Conservation (phyloP, 1,140 invertebrate species). For the Aradophagus sp. region DNA sequence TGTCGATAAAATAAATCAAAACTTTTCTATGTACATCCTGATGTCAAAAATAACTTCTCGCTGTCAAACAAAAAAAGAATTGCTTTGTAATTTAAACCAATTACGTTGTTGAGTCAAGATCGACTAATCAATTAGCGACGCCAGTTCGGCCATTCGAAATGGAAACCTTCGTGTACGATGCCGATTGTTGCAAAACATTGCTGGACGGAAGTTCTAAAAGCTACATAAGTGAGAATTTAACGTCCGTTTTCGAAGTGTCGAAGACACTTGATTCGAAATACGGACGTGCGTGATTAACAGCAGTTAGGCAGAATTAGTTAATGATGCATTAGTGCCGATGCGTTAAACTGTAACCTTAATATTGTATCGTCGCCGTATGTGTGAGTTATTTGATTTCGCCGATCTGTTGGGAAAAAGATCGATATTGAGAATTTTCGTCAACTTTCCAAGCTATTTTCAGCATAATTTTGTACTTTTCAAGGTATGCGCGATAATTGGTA, state of each 20-base stretch:
- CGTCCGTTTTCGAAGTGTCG: conserved; percentile 52
- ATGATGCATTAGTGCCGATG: conserved; percentile 54
- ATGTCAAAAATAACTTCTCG: too few relatives aligned
- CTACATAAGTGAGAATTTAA: conserved; percentile 44
- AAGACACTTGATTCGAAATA: conserved; percentile 45
- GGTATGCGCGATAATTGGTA: too few relatives aligned
- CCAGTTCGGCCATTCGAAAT: conserved; percentile 16
- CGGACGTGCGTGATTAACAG: conserved; percentile 62
- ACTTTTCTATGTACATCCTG: too few relatives aligned
- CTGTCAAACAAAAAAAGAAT: too few relatives aligned
- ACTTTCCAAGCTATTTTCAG: too few relatives aligned
- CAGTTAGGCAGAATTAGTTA: conserved; percentile 60
- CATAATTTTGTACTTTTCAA: too few relatives aligned
- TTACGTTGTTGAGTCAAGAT: too few relatives aligned
- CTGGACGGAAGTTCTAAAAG: conserved; percentile 39
- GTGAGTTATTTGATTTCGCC: conserved; percentile 32
- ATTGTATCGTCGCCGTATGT: conserved; percentile 35
- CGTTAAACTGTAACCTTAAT: conserved; percentile 58
- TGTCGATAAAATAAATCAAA: too few relatives aligned
- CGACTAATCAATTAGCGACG: too few relatives aligned
- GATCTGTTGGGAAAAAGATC: conserved; percentile 10
- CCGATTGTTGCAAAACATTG: conserved; percentile 11
- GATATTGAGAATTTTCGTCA: too few relatives aligned
- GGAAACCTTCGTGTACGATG: conserved; percentile 1
- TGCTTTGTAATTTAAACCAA: too few relatives aligned